Percentiles rank a stretch among this genome's conserved stretches.
Conservation (phyloP, 1,140 invertebrate genomes). For the Lordiphosa mommai region DNA sequence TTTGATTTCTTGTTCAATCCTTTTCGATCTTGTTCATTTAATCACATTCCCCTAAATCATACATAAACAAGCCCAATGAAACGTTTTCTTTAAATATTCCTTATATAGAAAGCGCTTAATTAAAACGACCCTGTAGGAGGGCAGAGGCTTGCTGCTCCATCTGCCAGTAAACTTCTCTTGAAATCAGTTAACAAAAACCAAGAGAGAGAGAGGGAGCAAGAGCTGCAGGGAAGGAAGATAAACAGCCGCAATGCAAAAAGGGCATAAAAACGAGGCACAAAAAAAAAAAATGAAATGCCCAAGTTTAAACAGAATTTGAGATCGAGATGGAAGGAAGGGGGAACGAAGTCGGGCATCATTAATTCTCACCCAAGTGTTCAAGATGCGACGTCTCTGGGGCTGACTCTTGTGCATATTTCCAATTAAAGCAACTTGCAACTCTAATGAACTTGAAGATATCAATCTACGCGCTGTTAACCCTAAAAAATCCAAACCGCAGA, state of each 20-base stretch:
- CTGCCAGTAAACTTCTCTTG: slow-evolving; percentile 34
- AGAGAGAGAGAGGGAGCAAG: slow-evolving; percentile 17
- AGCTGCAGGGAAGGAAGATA: not conserved
- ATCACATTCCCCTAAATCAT: slow-evolving; percentile 5
- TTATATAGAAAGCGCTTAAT: slow-evolving; percentile 58
- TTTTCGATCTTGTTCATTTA: slow-evolving; percentile 13
- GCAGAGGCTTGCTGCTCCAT: slow-evolving; percentile 16
- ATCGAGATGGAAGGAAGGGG: slow-evolving; percentile 6
- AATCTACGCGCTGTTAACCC: slow-evolving; percentile 77
- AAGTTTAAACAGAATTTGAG: slow-evolving; percentile 66
- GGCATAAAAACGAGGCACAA: slow-evolving; percentile 17
- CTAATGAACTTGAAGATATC: slow-evolving; percentile 79
- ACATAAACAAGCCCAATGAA: slow-evolving; percentile 21
- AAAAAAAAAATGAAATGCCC: slow-evolving; percentile 29
- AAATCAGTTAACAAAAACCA: slow-evolving; percentile 64
- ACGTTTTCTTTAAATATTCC: slow-evolving; percentile 31
- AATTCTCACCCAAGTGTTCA: slow-evolving; percentile 75
- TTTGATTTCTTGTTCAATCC: not conserved
- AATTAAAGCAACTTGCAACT: slow-evolving; percentile 75
- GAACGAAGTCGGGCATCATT: slow-evolving; percentile 62
- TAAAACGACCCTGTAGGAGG: slow-evolving; percentile 46
- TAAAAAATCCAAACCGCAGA: slow-evolving; percentile 34
- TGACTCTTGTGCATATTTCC: slow-evolving; percentile 61
- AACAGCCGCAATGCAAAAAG: slow-evolving; percentile 16
- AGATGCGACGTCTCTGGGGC: slow-evolving; percentile 12